Conservation (phyloP, 1,140 invertebrate genomes). For the Solenopsis invicta region DNA sequence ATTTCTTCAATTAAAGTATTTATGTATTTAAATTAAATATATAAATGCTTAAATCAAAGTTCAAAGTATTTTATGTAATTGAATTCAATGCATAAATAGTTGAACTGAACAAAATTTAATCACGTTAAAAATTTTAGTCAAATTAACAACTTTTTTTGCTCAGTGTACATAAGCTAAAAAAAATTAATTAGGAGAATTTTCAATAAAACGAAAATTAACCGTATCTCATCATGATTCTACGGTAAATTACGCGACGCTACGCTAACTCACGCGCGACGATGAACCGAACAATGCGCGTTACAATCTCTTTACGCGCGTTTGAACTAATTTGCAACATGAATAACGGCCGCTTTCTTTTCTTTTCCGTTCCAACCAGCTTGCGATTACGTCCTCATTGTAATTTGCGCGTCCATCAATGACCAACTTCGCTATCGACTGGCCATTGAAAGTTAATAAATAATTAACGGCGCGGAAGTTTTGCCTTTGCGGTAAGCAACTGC, state of each 20-base stretch:
- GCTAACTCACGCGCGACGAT: slow-evolving; percentile 39
- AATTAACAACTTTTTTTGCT: too few species aligned
- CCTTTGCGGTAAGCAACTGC: not conserved
- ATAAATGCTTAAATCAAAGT: too few species aligned
- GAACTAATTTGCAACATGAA: slow-evolving; percentile 19
- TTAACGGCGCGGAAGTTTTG: slow-evolving; percentile 9
- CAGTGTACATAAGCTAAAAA: too few species aligned
- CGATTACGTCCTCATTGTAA: slow-evolving; percentile 23
- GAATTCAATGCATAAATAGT: too few species aligned
- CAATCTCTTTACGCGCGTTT: slow-evolving; percentile 15
- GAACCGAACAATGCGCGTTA: slow-evolving; percentile 43
- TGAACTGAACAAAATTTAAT: too few species aligned
- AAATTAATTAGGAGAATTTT: not conserved
- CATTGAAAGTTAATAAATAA: slow-evolving; percentile 31
- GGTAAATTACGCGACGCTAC: slow-evolving; percentile 14
- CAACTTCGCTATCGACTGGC: not conserved
- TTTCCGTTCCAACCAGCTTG: not conserved
- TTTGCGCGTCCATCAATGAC: slow-evolving; percentile 41
- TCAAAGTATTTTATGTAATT: too few species aligned
- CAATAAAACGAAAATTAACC: slow-evolving; percentile 31
- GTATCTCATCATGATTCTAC: slow-evolving; percentile 18
- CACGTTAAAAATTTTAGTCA: too few species aligned
- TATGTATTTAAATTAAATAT: too few species aligned
- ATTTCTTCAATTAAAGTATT: too few species aligned
- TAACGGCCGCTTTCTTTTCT: slow-evolving; percentile 6